These are phyloP conservation scores for Camptogramma bilineatum DNA, from an alignment of 2,888 invertebrate species.

Conservation along the genomic window DNA sequence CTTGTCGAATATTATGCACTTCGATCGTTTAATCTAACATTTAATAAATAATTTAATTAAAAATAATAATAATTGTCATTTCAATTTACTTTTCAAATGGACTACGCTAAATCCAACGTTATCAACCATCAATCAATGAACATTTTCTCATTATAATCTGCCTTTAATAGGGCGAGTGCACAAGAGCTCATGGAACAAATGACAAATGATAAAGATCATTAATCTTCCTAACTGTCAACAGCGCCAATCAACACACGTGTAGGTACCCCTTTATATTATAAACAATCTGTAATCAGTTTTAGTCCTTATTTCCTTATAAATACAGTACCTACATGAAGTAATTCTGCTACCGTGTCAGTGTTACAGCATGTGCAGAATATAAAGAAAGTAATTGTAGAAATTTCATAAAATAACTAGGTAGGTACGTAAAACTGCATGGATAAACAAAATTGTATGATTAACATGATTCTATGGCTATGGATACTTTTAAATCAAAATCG, in stretches of 20 bases:
- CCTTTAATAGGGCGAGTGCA: constrained; percentile 78
- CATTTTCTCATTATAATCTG: constrained; percentile 73
- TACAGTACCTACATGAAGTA: constrained; percentile 44
- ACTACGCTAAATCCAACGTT: constrained; percentile 21
- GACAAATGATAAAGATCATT: constrained; percentile 81
- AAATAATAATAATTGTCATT: neutral
- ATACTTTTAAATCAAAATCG: too few relatives aligned
- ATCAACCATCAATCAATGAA: constrained; percentile 71
- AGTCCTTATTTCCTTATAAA: constrained; percentile 15
- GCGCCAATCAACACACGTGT: constrained; percentile 80
- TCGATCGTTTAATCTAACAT: neutral
- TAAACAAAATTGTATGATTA: too few relatives aligned
- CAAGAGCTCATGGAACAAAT: constrained; percentile 68
- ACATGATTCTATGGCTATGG: too few relatives aligned
- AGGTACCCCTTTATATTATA: constrained; percentile 54
- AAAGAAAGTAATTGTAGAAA: neutral
- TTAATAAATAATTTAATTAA: neutral
- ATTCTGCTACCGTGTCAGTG: neutral
- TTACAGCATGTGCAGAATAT: too few relatives aligned
- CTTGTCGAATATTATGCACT: too few relatives aligned
- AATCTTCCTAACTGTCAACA: constrained; percentile 83
- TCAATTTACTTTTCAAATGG: neutral
- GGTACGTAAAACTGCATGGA: too few relatives aligned
- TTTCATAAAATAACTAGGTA: too few relatives aligned
- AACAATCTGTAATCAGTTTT: constrained; percentile 44